Evolutionary conservation across 2,888 invertebrate species (phyloP), one percentile per base, ranked within the genome.

Genomic region (Drosophila differens): DNA sequence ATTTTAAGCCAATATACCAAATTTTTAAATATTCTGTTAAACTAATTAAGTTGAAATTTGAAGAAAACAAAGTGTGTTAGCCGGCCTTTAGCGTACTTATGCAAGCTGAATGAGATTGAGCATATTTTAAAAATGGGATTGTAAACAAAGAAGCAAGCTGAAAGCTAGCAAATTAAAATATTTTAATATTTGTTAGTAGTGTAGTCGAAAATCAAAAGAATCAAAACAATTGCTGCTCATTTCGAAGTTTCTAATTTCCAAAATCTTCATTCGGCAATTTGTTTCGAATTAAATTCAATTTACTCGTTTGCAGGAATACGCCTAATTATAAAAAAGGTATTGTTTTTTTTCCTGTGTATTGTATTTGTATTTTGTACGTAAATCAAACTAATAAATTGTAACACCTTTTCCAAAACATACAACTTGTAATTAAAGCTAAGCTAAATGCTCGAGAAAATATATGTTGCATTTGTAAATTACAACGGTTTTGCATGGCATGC

Each of bases 331-430:
- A 64, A 54, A 70, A 60, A 53, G 81, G 65, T 78, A 74, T 81
- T 74, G 69, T 79, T 69, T 88, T 79, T 79, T 71, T 47, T 47
- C 47, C 67, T 79, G 82, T 72, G 82, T 84, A 87, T 85, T 87
- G 73, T 83, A 75, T 81, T 66, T 73, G 80, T 76, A 77, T 68
- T 76, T 67, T 66, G 72, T 85, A 82, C 80, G 79, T 79, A 85
- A 82, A 85, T 74, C 83, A 79, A 83, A 76, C 68, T 73, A 88
- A 85, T 88, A 88, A 88, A 85, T 85, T 85, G 83, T 76, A 83
- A 83, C 63, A 83, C 69, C 53, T 63, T 72, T 72, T 41, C 70
- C 70, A 76, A 82, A 70, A 58, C 12, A 74, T 51, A 60, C 41
- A 51, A 53, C 22, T 66, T 71, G 76, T 71, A 76, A 62, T 76